Evolutionary conservation across 2,888 invertebrate species (phyloP).

Genomic region (Phaonia tiefii): DNA sequence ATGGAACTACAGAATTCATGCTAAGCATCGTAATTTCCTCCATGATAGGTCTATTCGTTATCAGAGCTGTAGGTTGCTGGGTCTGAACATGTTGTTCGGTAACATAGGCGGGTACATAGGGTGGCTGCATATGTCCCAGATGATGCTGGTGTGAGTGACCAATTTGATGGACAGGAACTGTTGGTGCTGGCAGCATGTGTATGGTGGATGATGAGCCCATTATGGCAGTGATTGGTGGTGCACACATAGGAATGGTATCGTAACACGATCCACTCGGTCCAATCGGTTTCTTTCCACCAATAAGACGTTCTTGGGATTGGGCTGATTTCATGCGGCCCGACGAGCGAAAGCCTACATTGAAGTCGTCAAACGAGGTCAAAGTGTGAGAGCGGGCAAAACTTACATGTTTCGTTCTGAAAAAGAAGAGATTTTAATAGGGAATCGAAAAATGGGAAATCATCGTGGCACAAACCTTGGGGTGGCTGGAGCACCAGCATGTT

Average conservation of each 20-base stretch:
- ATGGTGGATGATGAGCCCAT: constrained; percentile 61
- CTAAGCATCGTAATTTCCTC: constrained; percentile 54
- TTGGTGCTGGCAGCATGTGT: constrained; percentile 71
- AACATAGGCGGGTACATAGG: constrained; percentile 67
- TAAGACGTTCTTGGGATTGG: constrained; percentile 86
- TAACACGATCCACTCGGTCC: constrained; percentile 72
- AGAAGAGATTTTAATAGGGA: constrained; percentile 1
- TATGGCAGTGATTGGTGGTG: constrained; percentile 69
- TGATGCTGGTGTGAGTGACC: constrained; percentile 75
- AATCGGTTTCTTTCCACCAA: constrained; percentile 86
- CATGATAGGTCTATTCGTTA: constrained; percentile 62
- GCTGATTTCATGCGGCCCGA: constrained; percentile 81
- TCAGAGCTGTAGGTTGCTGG: constrained; percentile 65
- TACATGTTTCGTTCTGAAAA: constrained; percentile 90
- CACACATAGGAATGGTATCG: constrained; percentile 71
- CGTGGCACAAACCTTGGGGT: constrained; percentile 74
- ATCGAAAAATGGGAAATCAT: neutral
- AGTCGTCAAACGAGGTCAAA: constrained; percentile 90
- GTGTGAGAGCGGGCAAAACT: constrained; percentile 95
- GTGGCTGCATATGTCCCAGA: constrained; percentile 73
- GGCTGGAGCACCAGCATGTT: constrained; percentile 82
- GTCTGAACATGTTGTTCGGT: constrained; percentile 65
- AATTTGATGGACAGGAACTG: constrained; percentile 67
- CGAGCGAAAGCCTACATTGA: constrained; percentile 80
- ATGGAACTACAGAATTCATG: constrained; percentile 37